Evolutionary conservation across 2,113 vertebrate species (phyloP), one percentile per base, ranked within the genome.

Genomic region (Chaetops frenatus): DNA sequence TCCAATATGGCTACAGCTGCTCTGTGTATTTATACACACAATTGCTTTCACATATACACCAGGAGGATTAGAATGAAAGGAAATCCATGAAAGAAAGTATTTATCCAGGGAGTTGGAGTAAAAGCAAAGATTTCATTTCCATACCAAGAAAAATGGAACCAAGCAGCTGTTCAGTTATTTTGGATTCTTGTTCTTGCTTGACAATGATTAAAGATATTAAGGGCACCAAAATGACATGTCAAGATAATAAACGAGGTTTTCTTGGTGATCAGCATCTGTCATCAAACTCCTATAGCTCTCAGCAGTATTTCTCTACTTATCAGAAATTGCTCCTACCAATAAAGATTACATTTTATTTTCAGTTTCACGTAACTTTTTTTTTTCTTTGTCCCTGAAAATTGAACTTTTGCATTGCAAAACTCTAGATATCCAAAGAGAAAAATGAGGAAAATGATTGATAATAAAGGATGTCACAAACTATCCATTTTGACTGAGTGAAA

Each of bases 1-100:
- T 95, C 96, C 93, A 95, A 97, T 97, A 96, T 88, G 94, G 94
- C 93, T 88, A 82, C 81, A 96, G 94, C 88, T 95, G 95, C 48
- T 85, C 95, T 95, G 91, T 91, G 86, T 94, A 92, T 96, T 96
- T 95, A 94, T 91, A 81, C 42, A 94, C 76, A 92, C 81, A 94
- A 69, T 84, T 81, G 77, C 91, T 94, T 95, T 87, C 93, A 79
- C 65, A 79, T 76, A 84, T 69, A 91, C 81, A 91, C 70, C 84
- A 76, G 70, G 69, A 94, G 89, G 95, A 91, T 92, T 95, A 95
- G 72, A 91, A 89, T 72, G 91, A 92, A 96, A 92, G 91, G 91
- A 95, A 94, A 91, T 31, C 76, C 80, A 89, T 88, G 77, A 92
- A 95, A 94, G 83, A 88, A 91, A 91, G 84, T 69, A 95, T 95